Conservation (phyloP, 2,888 invertebrate genomes). For the Epistrophe grossulariae region DNA sequence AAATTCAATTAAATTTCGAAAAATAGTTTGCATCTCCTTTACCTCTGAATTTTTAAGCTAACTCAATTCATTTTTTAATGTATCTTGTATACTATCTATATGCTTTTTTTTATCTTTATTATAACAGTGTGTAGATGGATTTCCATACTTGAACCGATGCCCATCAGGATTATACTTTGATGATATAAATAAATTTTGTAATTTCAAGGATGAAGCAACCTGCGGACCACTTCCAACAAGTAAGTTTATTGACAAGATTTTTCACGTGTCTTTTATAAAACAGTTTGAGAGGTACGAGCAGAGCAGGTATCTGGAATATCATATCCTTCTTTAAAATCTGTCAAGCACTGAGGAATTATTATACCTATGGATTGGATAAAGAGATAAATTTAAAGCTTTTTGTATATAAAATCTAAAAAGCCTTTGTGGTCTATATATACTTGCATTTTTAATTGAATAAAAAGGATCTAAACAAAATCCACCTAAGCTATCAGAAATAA, state of each 20-base stretch:
- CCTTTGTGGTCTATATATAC: neutral
- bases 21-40: conserved; percentile 38
- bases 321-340: neutral
- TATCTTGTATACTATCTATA: neutral
- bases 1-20: conserved; percentile 62
- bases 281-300: neutral
- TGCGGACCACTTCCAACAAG: conserved; percentile 95
- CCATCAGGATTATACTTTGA: conserved; percentile 96
- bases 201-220: conserved; percentile 94
- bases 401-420: conserved; percentile 53
- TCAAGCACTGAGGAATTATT: conserved; percentile 1
- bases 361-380: neutral
- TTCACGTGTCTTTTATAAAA: neutral
- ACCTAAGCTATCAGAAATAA: conserved; percentile 5
- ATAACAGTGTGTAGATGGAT: conserved; percentile 93
- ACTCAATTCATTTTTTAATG: neutral
- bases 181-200: conserved; percentile 94
- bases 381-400: conserved; percentile 31
- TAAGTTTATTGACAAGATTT: conserved; percentile 85
- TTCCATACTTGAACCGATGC: conserved; percentile 93
- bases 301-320: neutral
- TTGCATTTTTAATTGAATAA: neutral
- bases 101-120: conserved; percentile 7
- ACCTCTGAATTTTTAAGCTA: conserved; percentile 20
- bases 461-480: neutral